Percentiles rank a stretch among this genome's conserved stretches.
These are phyloP conservation scores for Agonopterix alstromeriana DNA, from an alignment of 2,888 invertebrate species.

Conservation along the genomic window DNA sequence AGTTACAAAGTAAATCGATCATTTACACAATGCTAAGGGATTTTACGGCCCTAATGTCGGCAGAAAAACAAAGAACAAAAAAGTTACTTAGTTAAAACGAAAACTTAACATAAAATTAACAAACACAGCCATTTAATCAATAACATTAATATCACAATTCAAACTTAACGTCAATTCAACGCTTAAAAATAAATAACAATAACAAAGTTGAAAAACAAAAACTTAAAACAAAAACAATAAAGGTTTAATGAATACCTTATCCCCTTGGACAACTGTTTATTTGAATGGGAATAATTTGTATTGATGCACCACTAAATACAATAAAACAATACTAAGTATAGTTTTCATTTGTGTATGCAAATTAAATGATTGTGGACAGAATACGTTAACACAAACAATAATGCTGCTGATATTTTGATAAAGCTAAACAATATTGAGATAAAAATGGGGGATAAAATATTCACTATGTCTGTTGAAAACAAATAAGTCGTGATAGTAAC, in stretches of 20 bases:
- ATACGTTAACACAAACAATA: too few species aligned
- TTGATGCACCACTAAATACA: background rate
- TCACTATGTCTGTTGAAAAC: constrained; percentile 2
- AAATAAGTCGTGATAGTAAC: background rate
- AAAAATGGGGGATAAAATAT: constrained; percentile 4
- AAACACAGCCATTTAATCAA: constrained; percentile 65
- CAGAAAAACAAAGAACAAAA: constrained; percentile 44
- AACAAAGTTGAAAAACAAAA: constrained; percentile 28
- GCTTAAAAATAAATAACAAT: constrained; percentile 59
- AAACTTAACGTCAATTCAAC: constrained; percentile 71
- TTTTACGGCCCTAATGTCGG: constrained; percentile 64
- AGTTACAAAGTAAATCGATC: constrained; percentile 9
- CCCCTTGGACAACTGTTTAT: constrained; percentile 20
- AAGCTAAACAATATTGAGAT: background rate
- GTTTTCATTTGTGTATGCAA: too few species aligned
- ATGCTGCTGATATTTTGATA: background rate
- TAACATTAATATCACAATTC: constrained; percentile 53
- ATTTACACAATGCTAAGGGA: constrained; percentile 4
- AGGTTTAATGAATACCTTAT: constrained; percentile 56
- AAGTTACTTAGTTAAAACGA: constrained; percentile 52
- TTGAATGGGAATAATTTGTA: background rate
- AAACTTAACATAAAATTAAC: constrained; percentile 77
- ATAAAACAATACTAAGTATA: too few species aligned
- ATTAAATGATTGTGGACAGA: too few species aligned
- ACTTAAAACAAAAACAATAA: constrained; percentile 33